phyloP scores from a whole-genome alignment of 2,888 invertebrate species.

The Acrocera orbiculus region DNA sequence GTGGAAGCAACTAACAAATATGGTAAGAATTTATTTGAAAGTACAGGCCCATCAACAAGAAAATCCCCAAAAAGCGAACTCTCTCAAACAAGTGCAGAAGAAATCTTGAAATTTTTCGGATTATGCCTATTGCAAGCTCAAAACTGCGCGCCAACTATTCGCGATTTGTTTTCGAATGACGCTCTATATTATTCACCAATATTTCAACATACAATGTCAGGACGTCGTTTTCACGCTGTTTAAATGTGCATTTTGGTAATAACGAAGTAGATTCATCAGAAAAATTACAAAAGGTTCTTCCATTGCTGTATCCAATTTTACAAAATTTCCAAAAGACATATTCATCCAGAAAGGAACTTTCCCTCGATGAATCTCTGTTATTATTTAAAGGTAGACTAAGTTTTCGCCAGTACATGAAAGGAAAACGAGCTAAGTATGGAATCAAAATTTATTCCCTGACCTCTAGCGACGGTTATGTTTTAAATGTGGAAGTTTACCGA shows the following conservation, averaged over 20 bases:
- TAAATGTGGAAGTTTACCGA: constrained; percentile 1
- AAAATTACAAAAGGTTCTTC: not conserved
- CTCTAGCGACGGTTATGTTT: not conserved
- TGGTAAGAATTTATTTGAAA: not conserved
- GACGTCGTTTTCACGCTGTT: too few species aligned
- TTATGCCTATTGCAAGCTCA: not conserved
- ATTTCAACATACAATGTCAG: too few species aligned
- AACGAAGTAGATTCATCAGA: not conserved
- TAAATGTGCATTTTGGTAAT: not conserved
- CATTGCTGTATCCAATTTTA: not conserved
- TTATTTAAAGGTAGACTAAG: not conserved
- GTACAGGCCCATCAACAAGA: not conserved
- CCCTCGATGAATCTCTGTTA: not conserved
- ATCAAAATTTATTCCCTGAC: not conserved
- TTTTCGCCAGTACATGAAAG: not conserved
- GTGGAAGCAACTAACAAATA: not conserved
- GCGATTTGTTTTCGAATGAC: not conserved
- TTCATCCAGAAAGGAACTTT: not conserved
- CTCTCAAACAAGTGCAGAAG: not conserved
- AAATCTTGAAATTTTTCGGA: too few species aligned
- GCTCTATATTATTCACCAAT: not conserved
- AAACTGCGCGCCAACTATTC: not conserved
- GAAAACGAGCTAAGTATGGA: not conserved
- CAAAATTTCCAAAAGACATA: not conserved
- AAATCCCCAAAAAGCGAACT: not conserved